phyloP scores from a whole-genome alignment of 2,113 vertebrate species.

The Barnardius zonarius region DNA sequence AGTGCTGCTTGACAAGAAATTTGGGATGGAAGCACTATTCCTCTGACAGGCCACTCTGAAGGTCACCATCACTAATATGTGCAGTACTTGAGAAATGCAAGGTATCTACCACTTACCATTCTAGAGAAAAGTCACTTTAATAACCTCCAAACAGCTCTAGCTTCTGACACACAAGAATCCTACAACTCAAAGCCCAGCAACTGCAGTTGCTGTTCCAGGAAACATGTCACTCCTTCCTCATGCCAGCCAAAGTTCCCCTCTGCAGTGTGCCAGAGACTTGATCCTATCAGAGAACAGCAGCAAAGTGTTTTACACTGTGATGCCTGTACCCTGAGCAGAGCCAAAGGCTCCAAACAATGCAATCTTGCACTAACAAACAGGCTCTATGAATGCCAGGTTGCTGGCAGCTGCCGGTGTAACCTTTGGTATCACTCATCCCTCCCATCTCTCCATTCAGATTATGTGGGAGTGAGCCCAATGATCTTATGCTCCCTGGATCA shows the following conservation, averaged over 20 bases:
- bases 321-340: neutral
- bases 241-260: neutral
- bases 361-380: neutral
- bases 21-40: neutral
- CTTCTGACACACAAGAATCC: neutral
- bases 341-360: neutral
- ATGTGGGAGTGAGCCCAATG: neutral
- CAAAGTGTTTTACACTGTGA: neutral
- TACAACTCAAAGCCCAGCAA: neutral
- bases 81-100: neutral
- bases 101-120: neutral
- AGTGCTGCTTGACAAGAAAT: neutral
- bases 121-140: neutral
- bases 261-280: neutral
- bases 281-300: neutral
- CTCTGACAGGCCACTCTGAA: neutral
- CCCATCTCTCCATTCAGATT: neutral
- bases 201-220: neutral
- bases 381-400: neutral
- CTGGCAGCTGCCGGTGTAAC: neutral
- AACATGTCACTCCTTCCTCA: neutral
- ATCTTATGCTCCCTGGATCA: neutral
- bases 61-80: neutral
- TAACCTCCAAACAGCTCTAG: neutral
- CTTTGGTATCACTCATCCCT: neutral